Evolutionary conservation across 2,888 invertebrate species (phyloP).

Genomic region (Dastarcus helophoroides): DNA sequence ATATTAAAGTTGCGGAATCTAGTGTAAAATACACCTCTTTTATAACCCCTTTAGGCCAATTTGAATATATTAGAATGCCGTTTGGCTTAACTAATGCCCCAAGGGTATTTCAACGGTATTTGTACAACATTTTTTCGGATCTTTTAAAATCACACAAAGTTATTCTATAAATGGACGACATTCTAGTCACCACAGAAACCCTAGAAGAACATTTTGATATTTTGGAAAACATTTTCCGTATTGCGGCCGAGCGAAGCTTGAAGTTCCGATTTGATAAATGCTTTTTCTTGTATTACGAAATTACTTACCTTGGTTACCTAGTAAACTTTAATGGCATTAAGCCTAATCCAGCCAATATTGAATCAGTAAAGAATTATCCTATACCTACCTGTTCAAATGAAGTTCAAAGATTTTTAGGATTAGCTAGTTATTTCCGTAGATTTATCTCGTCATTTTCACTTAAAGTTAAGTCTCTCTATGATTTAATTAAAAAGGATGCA

Average conservation of each 20-base stretch:
- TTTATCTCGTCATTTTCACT: constrained; percentile 19
- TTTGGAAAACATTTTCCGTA: constrained; percentile 8
- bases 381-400: constrained; percentile 14
- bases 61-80: constrained; percentile 17
- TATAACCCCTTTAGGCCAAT: constrained; percentile 18
- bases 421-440: constrained; percentile 22
- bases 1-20: constrained; percentile 14
- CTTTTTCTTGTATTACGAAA: constrained; percentile 13
- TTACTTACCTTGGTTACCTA: constrained; percentile 20
- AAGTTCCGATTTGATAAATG: constrained; percentile 16
- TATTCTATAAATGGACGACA: constrained; percentile 11
- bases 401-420: constrained; percentile 21
- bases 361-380: constrained; percentile 15
- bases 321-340: constrained; percentile 14
- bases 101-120: constrained; percentile 14
- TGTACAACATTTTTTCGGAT: constrained; percentile 11
- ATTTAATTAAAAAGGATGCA: constrained; percentile 16
- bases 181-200: constrained; percentile 9
- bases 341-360: constrained; percentile 11
- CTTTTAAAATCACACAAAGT: constrained; percentile 6
- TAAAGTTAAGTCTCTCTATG: constrained; percentile 17
- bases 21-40: constrained; percentile 15
- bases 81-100: constrained; percentile 20
- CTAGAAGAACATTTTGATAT: constrained; percentile 9
- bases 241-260: constrained; percentile 2